Evolutionary conservation across 2,888 invertebrate genomes (phyloP), one percentile per base, ranked within the genome.

Genomic region (Epinotia brunnichana): DNA sequence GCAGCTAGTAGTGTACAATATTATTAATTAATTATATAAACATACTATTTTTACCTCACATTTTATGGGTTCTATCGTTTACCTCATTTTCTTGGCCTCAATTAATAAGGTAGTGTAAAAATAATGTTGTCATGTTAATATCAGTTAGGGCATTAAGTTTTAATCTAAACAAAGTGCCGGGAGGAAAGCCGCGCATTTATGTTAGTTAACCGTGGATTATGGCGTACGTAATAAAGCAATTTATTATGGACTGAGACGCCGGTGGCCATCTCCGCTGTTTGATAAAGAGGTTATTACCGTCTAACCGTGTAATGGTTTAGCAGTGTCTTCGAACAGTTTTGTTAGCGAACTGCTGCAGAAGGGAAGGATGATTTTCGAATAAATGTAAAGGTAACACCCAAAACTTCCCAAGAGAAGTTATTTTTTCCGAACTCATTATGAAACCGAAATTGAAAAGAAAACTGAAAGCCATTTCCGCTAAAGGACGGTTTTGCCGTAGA

Each of bases 181-280:
- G 75, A 78, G 81, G 75, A 82, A 79, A 83, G 84, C 85, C 80
- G 77, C 81, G 88, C 90, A 91, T 91, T 91, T 86, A 90, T 91
- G 91, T 89, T 91, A 90, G 90, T 92, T 92, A 91, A 87, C 87
- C 86, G 78, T 81, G 89, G 92, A 92, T 92, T 91, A 92, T 85
- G 84, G 85, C 80, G 81, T 76, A 76, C 80, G 82, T 87, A 85
- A 88, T 89, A 84, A 86, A 84, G 85, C 84, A 85, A 87, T 90
- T 90, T 89, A 87, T 90, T 88, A 83, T 82, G 70, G 77, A 74
- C 80, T 81, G 77, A 78, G 80, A 77, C 73, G 76, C 75, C 77
- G 73, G 71, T 74, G 69, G 69, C 74, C 74, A 70, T 62, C 72
- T 48, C 70, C 57, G 62, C 24, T 69, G 73, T 70, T 71, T 73